Evolutionary conservation across 2,888 invertebrate genomes (phyloP), one percentile per base, ranked within the genome.

Genomic region (Halictus ligatus): DNA sequence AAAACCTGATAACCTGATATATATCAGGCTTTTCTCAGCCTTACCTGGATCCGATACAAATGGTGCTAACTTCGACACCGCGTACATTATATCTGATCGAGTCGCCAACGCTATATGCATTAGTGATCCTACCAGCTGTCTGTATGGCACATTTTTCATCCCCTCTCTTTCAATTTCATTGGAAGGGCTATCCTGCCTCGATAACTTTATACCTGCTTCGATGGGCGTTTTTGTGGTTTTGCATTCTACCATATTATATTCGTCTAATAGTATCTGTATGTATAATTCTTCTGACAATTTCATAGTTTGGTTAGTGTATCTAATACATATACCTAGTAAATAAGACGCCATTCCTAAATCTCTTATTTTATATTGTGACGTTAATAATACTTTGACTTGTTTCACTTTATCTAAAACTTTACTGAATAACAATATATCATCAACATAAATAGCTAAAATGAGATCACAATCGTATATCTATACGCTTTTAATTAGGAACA

Each of bases 21-120:
- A n/a, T n/a, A n/a, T n/a, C n/a, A n/a, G n/a, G n/a, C n/a, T n/a
- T n/a, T n/a, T n/a, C n/a, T n/a, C n/a, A n/a, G n/a, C n/a, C n/a
- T 13, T 76, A 5, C 46, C 58, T 43, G 72, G 54, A n/a, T 80
- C 72, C 0, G 75, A 72, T 0, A 35, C 10, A n/a, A 75, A 82
- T 35, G 76, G 78, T 7, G 72, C 64, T n/a, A 85, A 69, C 25
- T 85, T 85, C 3, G 75, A 21, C 8, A 54, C 40, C 0, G n/a
- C 60, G 18, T 75, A 78, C 29, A 75, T 25, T 48, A 84, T 78
- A 40, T 84, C 71, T 13, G 81, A 75, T 1, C 81, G 35, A 5
- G 84, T 81, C 5, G 74, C 40, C 0, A 58, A 18, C 3, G 78
- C 78, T 60, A 81, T 2, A 12, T 81, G 81, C 69, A 75, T 81